These are phyloP conservation scores for Embidobia sp. DNA, from an alignment of 2,888 invertebrate genomes.

Conservation along the genomic window DNA sequence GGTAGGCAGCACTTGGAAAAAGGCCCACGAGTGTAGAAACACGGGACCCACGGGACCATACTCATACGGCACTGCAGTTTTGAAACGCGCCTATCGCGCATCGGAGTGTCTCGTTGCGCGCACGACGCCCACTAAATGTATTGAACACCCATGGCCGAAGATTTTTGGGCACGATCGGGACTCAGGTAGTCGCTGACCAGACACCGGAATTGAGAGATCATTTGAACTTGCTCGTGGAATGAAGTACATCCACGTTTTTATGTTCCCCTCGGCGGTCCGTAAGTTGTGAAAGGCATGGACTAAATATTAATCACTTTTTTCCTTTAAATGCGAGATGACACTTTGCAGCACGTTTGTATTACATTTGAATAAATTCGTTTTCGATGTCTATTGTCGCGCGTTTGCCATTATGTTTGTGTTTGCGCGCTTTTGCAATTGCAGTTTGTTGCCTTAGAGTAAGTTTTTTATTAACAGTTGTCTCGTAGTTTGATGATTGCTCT, in stretches of 20 bases:
- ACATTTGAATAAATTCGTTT: constrained; percentile 11
- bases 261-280: constrained; percentile 22
- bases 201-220: background rate
- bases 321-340: background rate
- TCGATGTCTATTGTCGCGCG: background rate
- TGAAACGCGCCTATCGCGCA: constrained; percentile 29
- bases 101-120: constrained; percentile 9
- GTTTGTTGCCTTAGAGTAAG: too few relatives aligned
- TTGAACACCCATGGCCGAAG: constrained; percentile 14
- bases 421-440: background rate
- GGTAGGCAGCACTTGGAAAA: constrained; percentile 31
- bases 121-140: constrained; percentile 6
- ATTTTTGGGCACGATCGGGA: constrained; percentile 11
- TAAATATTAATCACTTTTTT: constrained; percentile 39
- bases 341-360: background rate
- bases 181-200: background rate
- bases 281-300: constrained; percentile 56
- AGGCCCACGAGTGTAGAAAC: constrained; percentile 8
- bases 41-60: background rate
- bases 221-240: background rate
- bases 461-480: too few relatives aligned
- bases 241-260: background rate
- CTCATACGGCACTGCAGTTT: constrained; percentile 29
- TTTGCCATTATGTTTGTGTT: background rate
- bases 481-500: constrained; percentile 6